Base-by-base conservation (phyloP, 2,797 vertebrate species). In the Phalanger gymnotis region DNA sequence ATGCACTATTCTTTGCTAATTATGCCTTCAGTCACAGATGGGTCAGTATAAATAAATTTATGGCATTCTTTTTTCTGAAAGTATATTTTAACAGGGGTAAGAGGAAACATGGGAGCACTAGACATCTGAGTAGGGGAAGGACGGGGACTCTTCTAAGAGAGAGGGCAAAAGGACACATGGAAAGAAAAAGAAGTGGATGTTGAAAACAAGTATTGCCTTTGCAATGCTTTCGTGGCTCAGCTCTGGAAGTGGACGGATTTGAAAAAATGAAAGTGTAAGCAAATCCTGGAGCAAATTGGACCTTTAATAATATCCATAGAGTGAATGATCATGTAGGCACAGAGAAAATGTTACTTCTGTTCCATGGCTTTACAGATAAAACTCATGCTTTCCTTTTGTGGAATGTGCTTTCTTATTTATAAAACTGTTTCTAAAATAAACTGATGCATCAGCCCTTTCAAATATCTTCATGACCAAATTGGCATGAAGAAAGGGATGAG, bases 361-460 rank as follows among this genome's bases (percentile, higher is more conserved):
- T 93, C 2, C 40, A 34, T 25, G 73, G 61, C 57, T 93, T 93
- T 96, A 54, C 95, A 73, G 40, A 53, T 52, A 47, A 6, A 95
- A 5, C 1, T n/a, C 27, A 55, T 95, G 9, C 61, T 91, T 91
- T 25, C 25, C 16, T 96, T 55, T 94, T 91, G 9, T 95, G 93
- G 47, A 93, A 92, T 53, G n/a, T 0, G 4, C 57, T 97, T 94
- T 94, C 27, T 96, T 92, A 95, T 58, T 94, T 93, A 91, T 53
- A 54, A 51, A 95, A 95, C 2, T 93, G 27, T 95, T 91, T 92
- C 94, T 93, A 58, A 96, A 97, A 92, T 96, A 91, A 90, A 96
- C 96, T 90, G 95, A 92, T 47, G 22, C 1, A 34, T 90, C 47
- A 81, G 6, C n/a, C 2, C 19, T 92, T 95, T 34, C 34, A 96